Evolutionary conservation across 2,113 vertebrate genomes (phyloP).

Genomic region (Pelmatolapia mariae): DNA sequence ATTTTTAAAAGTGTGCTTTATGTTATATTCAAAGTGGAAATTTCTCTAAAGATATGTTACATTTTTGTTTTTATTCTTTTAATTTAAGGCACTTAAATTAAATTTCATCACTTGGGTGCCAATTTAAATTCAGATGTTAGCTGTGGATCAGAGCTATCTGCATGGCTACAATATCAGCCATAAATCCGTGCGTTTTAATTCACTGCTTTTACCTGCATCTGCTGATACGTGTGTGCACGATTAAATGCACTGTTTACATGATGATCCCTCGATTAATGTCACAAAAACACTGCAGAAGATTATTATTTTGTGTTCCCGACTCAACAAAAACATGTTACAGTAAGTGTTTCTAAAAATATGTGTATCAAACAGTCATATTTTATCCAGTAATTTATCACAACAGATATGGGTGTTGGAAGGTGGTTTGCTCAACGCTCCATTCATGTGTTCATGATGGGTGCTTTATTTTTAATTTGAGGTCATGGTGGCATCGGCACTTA

Average conservation of each 20-base stretch:
- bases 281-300: neutral
- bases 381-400: neutral
- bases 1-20: accelerated
- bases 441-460: neutral
- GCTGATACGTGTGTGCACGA: neutral
- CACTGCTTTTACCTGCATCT: neutral
- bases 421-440: neutral
- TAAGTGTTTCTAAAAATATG: neutral
- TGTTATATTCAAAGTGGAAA: neutral
- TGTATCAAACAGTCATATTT: neutral
- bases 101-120: accelerated
- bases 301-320: neutral
- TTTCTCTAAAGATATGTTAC: neutral
- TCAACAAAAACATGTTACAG: neutral
- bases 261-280: neutral
- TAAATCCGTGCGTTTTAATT: neutral
- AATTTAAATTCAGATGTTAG: neutral
- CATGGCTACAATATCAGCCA: neutral
- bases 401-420: neutral
- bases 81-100: neutral
- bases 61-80: neutral
- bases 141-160: neutral
- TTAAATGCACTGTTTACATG: neutral
- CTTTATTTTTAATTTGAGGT: conserved; percentile 20
- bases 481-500: neutral